Conservation (phyloP, 1,140 invertebrate genomes). For the Temnothorax nylanderi region DNA sequence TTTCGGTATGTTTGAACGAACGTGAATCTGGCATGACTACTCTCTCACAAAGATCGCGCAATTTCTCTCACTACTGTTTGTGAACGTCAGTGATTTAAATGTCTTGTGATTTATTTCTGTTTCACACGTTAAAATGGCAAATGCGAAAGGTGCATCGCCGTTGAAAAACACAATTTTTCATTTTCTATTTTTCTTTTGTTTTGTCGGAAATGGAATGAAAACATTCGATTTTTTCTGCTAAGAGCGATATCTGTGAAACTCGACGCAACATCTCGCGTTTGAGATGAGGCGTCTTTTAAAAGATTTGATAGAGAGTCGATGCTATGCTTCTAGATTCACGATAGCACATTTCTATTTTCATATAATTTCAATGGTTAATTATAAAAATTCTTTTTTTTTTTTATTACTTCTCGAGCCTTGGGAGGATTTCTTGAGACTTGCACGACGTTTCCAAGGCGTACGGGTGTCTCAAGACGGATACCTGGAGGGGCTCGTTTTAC, state of each 20-base stretch:
- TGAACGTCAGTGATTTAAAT: not conserved
- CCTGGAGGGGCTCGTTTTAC: slow-evolving; percentile 37
- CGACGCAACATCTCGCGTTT: not conserved
- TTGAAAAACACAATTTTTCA: not conserved
- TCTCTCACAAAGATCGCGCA: not conserved
- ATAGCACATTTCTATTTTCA: not conserved
- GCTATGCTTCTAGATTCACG: not conserved
- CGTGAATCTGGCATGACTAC: no score
- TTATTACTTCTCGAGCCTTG: slow-evolving; percentile 13
- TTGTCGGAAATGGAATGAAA: not conserved
- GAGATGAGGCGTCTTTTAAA: not conserved
- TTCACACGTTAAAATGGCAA: not conserved
- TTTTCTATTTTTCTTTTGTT: slow-evolving; percentile 17
- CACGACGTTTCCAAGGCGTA: slow-evolving; percentile 54
- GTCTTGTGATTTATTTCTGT: not conserved
- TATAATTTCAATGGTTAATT: not conserved
- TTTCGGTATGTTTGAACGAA: not conserved
- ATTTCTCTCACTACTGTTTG: not conserved
- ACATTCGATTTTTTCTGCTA: not conserved
- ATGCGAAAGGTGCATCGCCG: not conserved
- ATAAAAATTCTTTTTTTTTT: not conserved
- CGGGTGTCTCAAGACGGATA: slow-evolving; percentile 35
- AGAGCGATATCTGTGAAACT: not conserved
- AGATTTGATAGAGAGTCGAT: not conserved
- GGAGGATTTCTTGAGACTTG: slow-evolving; percentile 64